Percentiles rank a stretch among this genome's conserved stretches.
Conservation (phyloP, 2,797 vertebrate species). For the Enteromius thamalakanensis region DNA sequence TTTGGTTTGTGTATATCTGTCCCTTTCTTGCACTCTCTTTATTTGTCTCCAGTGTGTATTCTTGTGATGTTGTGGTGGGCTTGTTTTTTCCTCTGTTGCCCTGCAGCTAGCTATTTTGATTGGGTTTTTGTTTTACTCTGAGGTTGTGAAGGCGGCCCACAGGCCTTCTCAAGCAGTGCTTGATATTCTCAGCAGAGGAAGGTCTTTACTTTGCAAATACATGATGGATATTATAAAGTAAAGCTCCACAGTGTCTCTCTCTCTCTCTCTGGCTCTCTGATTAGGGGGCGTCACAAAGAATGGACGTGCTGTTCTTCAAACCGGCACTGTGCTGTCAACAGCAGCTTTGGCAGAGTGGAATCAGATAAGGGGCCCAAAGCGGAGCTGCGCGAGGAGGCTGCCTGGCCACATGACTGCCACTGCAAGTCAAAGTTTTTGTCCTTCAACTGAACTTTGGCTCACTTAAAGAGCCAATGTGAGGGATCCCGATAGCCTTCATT, state of each 20-base stretch:
- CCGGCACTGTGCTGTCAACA: conserved; percentile 96
- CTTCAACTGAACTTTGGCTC: conserved; percentile 97
- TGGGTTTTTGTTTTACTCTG: conserved; percentile 72
- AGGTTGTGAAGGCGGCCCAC: conserved; percentile 64
- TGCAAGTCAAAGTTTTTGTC: conserved; percentile 83
- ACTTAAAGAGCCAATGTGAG: conserved; percentile 70
- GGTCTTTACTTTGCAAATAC: conserved; percentile 56
- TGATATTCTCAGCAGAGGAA: conserved; percentile 55
- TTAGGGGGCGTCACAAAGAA: conserved; percentile 87
- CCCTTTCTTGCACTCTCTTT: neutral
- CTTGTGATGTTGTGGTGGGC: conserved; percentile 71
- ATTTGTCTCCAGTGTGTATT: conserved; percentile 58
- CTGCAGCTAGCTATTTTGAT: conserved; percentile 76
- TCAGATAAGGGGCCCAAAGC: conserved; percentile 83
- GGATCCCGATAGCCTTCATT: conserved; percentile 18
- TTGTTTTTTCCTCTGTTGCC: conserved; percentile 72
- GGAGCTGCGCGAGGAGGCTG: conserved; percentile 44
- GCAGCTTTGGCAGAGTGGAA: conserved; percentile 92
- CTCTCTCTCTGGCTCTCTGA: conserved; percentile 66
- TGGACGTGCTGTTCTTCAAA: conserved; percentile 90
- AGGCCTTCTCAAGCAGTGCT: conserved; percentile 63
- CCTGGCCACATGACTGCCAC: conserved; percentile 89
- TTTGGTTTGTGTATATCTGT: neutral
- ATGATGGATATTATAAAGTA: conserved; percentile 62
- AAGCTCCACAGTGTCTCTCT: conserved; percentile 50